These are phyloP conservation scores for Phodopus roborovskii DNA, from an alignment of 2,113 vertebrate genomes.

Conservation along the genomic window DNA sequence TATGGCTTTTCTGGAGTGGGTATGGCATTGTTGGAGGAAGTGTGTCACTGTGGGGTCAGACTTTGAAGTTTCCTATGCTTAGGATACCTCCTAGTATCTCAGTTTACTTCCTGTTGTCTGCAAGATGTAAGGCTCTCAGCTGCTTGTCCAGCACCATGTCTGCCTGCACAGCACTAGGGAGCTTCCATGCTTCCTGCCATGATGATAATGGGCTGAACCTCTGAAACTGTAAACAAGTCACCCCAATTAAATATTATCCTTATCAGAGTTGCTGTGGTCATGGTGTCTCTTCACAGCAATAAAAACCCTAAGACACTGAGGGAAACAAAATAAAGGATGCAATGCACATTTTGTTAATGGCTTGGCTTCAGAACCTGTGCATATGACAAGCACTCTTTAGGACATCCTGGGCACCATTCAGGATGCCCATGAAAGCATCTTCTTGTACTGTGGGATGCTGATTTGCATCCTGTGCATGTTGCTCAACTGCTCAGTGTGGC, in stretches of 20 bases:
- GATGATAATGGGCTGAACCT: neutral
- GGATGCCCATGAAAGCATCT: constrained; percentile 68
- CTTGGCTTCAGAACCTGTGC: neutral
- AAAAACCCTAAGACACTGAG: neutral
- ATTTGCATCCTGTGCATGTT: constrained; percentile 78
- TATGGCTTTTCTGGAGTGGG: neutral
- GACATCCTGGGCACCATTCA: constrained; percentile 64
- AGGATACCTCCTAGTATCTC: neutral
- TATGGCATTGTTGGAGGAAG: neutral
- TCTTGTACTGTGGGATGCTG: constrained; percentile 80
- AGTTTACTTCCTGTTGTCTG: neutral
- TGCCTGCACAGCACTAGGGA: neutral
- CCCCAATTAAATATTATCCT: neutral
- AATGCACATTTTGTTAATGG: neutral
- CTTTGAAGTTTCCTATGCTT: neutral
- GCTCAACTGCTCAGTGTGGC: constrained; percentile 81
- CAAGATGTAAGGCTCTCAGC: neutral
- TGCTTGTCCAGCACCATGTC: neutral
- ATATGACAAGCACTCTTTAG: neutral
- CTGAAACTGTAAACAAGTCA: neutral
- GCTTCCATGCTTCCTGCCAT: neutral
- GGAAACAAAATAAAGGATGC: neutral
- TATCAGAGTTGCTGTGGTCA: neutral
- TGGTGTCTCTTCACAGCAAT: neutral
- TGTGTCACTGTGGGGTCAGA: neutral